Base-by-base conservation (phyloP, 2,888 invertebrate species). In the Julus scandinavius region DNA sequence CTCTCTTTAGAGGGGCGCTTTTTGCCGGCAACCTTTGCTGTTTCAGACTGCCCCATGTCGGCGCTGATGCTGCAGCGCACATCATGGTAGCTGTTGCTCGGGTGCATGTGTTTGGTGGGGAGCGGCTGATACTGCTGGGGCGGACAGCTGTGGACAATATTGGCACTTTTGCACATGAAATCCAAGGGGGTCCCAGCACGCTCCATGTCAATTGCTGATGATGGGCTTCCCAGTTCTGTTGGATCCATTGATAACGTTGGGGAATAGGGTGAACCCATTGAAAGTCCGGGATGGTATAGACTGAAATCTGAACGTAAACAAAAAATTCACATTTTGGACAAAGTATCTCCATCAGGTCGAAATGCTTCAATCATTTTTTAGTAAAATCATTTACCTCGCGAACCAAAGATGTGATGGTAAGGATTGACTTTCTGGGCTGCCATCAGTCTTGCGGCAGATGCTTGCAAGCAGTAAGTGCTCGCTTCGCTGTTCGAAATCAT, bases 381-480 rank as follows among this genome's bases (percentile, higher is more conserved):
- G 58, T 13, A n/a, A 49, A 29, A 29, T 50, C 29, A 88, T 85
- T 45, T 38, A 88, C 88, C 88, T 85, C 88, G 41, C 17, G 85
- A 41, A 45, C 63, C 86, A 40, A 88, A 86, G n/a, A 88, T 41
- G 17, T 41, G 86, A 38, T 88, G 85, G 29, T 86, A 88, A 38
- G 88, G 88, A 88, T 58, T 88, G 58, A 54, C 63, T 86, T 85
- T 88, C 86, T 88, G 88, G 4, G 80, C 29, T 15, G 80, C 80
- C 41, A 88, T 41, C 72, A 88, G n/a, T 86, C 85, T 85, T 38
- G 88, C 85, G 15, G 88, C 88, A 6, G 88, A 85, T 38, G 88
- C 85, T 86, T 88, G 88, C n/a, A 88, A 38, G 49, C 88, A 88
- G 40, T 84, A 85, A 63, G 85, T 41, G 49, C 54, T 86, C 38